Evolutionary conservation across 2,797 vertebrate species (phyloP).

Genomic region (Acanthornis magna): DNA sequence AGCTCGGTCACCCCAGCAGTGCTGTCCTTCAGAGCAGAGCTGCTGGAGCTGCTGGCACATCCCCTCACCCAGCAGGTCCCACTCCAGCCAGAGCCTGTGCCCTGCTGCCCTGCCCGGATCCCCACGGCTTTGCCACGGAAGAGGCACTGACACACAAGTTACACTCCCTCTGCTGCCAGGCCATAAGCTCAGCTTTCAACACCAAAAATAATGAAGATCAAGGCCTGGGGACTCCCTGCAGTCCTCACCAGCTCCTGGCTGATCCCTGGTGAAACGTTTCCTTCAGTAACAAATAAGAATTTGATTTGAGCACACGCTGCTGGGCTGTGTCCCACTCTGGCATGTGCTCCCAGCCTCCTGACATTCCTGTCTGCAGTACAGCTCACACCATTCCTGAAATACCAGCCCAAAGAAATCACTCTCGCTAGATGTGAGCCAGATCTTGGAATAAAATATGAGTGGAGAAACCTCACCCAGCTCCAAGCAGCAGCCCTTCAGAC

Average conservation of each 20-base stretch:
- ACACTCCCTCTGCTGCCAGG: background rate
- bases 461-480: background rate
- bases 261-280: background rate
- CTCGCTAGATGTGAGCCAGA: background rate
- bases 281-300: background rate
- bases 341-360: background rate
- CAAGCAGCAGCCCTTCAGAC: background rate
- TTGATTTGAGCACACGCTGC: background rate
- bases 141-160: too few species aligned
- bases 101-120: background rate
- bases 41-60: background rate
- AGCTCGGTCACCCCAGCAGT: rapidly evolving
- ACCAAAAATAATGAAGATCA: background rate
- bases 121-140: background rate
- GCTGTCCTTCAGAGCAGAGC: background rate
- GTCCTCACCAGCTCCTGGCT: background rate
- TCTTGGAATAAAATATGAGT: background rate
- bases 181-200: background rate
- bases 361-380: background rate
- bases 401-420: constrained; percentile 12
- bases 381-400: constrained; percentile 26
- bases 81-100: background rate
- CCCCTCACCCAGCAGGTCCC: background rate
- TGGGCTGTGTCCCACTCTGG: background rate
- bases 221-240: background rate